These are phyloP conservation scores for Planococcus citri DNA, from an alignment of 1,140 invertebrate genomes.

Conservation along the genomic window DNA sequence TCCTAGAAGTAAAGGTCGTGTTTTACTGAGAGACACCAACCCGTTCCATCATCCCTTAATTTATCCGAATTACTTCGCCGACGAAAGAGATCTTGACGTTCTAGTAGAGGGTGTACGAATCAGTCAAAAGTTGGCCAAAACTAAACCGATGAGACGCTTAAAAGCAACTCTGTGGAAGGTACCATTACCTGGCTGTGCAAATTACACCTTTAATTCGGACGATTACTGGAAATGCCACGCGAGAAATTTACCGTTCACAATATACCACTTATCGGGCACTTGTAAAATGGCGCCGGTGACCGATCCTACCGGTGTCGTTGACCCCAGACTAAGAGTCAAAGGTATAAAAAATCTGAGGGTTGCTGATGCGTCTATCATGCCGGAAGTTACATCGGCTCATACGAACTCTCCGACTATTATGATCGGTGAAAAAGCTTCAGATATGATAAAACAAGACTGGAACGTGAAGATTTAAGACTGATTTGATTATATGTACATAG, in stretches of 20 bases:
- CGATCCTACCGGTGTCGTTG: slow-evolving; percentile 56
- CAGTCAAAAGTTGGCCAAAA: slow-evolving; percentile 43
- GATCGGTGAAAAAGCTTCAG: slow-evolving; percentile 57
- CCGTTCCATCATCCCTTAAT: slow-evolving; percentile 66
- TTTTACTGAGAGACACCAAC: slow-evolving; percentile 52
- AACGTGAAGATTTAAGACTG: slow-evolving; percentile 10
- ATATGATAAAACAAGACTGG: slow-evolving; percentile 48
- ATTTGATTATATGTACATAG: too few relatives aligned
- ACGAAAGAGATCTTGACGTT: slow-evolving; percentile 46
- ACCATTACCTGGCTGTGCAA: slow-evolving; percentile 49
- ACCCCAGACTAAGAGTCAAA: slow-evolving; percentile 51
- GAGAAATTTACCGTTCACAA: slow-evolving; percentile 50
- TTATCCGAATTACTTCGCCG: slow-evolving; percentile 62
- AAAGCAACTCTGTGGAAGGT: slow-evolving; percentile 45
- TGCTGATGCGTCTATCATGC: slow-evolving; percentile 61
- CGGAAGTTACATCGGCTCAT: slow-evolving; percentile 43
- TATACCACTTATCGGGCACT: slow-evolving; percentile 67
- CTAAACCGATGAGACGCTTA: slow-evolving; percentile 43
- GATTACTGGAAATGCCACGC: slow-evolving; percentile 61
- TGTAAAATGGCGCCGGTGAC: slow-evolving; percentile 66
- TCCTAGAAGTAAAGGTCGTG: slow-evolving; percentile 57
- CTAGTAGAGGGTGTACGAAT: slow-evolving; percentile 48
- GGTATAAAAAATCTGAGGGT: slow-evolving; percentile 56
- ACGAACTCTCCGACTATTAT: slow-evolving; percentile 52
- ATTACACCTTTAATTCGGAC: slow-evolving; percentile 47